Conservation (phyloP, 1,140 invertebrate genomes). For the Atta colombica region DNA sequence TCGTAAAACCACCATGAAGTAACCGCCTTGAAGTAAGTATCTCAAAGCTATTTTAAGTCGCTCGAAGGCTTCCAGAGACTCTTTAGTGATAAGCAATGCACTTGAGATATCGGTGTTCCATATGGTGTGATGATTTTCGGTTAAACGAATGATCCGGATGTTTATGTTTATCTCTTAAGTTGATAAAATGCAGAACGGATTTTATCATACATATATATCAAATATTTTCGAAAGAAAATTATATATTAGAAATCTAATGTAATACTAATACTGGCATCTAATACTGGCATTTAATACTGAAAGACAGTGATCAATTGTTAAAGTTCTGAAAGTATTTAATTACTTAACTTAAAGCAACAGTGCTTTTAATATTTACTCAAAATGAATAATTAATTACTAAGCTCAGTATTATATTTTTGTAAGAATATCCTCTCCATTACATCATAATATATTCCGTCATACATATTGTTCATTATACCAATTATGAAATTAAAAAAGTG, state of each 20-base stretch:
- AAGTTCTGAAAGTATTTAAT: too few species aligned
- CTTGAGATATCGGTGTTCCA: constrained; percentile 48
- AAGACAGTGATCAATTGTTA: too few species aligned
- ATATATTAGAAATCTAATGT: too few species aligned
- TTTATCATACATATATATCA: neutral
- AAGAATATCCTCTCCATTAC: neutral
- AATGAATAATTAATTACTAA: too few species aligned
- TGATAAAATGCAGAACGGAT: constrained; percentile 12
- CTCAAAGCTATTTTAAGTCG: constrained; percentile 58
- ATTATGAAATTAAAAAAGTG: neutral
- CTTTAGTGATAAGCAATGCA: constrained; percentile 53
- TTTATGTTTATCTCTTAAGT: constrained; percentile 13
- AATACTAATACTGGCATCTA: too few species aligned
- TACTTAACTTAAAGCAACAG: too few species aligned
- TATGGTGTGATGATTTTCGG: constrained; percentile 35
- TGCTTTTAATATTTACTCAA: too few species aligned
- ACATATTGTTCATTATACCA: neutral
- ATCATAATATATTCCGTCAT: neutral
- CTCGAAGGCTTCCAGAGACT: constrained; percentile 30
- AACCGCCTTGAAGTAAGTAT: constrained; percentile 27
- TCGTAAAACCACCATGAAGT: constrained; percentile 56
- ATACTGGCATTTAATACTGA: too few species aligned
- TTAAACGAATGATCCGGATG: constrained; percentile 14
- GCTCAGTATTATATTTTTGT: too few species aligned
- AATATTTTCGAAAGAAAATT: constrained; percentile 17